Percentiles rank a stretch among this genome's conserved stretches.
phyloP scores from a whole-genome alignment of 2,888 invertebrate species.

The Globia sparganii region DNA sequence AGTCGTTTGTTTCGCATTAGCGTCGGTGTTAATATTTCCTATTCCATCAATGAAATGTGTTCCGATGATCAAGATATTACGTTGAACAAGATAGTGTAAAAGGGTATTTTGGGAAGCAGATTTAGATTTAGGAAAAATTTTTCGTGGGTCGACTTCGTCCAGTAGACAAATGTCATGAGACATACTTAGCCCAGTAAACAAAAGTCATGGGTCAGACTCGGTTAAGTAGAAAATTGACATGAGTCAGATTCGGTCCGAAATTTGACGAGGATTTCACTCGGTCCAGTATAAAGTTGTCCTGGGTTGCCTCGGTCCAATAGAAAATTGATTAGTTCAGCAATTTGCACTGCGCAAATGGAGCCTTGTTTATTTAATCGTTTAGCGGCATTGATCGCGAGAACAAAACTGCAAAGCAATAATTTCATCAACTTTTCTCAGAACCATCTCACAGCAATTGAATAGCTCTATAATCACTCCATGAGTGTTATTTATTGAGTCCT shows the following conservation, averaged over 20 bases:
- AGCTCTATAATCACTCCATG: slow-evolving; percentile 1
- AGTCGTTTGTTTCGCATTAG: slow-evolving; percentile 56
- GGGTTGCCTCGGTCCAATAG: background rate
- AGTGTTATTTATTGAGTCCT: slow-evolving; percentile 34
- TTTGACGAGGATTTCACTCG: background rate
- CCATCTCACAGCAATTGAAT: slow-evolving; percentile 12
- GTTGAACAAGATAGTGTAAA: too few species aligned
- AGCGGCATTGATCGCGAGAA: background rate
- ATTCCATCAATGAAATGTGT: slow-evolving; percentile 35
- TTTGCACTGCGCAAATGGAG: background rate
- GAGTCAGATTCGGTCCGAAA: background rate
- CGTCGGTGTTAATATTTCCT: slow-evolving; percentile 43
- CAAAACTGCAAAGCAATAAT: background rate
- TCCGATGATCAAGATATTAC: slow-evolving; percentile 3
- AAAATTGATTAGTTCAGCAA: background rate
- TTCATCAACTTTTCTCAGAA: slow-evolving; percentile 11
- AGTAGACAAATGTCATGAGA: background rate
- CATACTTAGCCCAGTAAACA: background rate
- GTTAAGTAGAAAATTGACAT: background rate
- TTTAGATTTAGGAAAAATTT: background rate
- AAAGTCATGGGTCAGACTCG: background rate
- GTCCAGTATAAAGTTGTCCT: background rate
- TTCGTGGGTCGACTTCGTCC: too few species aligned
- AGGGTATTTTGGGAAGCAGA: too few species aligned
- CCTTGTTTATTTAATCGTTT: slow-evolving; percentile 2